phyloP scores from a whole-genome alignment of 2,888 invertebrate species.

The Ditula angustiorana region DNA sequence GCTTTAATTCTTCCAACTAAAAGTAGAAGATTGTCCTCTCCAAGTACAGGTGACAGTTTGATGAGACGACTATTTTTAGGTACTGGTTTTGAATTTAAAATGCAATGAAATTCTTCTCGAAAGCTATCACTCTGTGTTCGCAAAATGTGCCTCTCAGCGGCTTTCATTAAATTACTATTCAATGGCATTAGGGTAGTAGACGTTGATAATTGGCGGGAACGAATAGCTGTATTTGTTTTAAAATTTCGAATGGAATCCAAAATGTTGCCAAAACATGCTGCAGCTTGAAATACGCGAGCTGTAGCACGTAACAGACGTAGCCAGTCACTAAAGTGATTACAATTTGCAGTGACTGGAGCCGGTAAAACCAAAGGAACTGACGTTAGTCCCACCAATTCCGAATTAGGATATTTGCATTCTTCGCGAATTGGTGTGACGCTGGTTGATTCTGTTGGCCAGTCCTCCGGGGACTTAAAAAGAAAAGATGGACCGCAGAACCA shows the following conservation, averaged over 20 bases:
- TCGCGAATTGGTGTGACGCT: slow-evolving; percentile 1
- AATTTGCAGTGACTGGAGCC: background rate
- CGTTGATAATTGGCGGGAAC: no score
- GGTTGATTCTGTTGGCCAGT: no score
- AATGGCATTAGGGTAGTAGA: no score
- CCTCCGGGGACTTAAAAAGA: no score
- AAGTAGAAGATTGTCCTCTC: background rate
- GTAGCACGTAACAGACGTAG: slow-evolving; percentile 14
- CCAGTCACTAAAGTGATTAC: slow-evolving; percentile 2
- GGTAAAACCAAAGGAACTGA: background rate
- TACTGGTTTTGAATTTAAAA: background rate
- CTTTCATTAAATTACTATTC: no score
- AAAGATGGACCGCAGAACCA: slow-evolving; percentile 16
- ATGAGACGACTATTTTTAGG: slow-evolving; percentile 5
- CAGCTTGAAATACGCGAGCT: slow-evolving; percentile 12
- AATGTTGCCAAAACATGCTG: background rate
- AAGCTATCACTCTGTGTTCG: no score
- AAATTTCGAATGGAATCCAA: slow-evolving; percentile 11
- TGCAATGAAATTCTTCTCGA: background rate
- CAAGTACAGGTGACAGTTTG: slow-evolving; percentile 3
- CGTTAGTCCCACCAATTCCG: slow-evolving; percentile 10
- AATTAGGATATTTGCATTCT: background rate
- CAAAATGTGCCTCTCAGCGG: no score
- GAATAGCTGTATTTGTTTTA: background rate
- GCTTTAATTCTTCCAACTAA: slow-evolving; percentile 8